Conservation (phyloP, 2,797 vertebrate species). For the Gymnoscopelus braueri region DNA sequence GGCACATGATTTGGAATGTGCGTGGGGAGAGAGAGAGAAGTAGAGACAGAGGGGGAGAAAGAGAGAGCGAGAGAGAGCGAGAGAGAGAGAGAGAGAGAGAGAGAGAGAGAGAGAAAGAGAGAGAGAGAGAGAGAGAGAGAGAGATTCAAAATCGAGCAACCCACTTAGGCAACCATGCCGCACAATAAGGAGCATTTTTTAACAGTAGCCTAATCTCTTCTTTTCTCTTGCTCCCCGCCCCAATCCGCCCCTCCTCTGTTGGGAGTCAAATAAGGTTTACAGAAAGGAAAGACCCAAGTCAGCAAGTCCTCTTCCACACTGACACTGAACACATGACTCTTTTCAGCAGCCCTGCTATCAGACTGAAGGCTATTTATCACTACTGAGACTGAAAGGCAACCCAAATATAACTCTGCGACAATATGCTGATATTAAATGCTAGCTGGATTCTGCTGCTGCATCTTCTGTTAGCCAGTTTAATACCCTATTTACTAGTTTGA, state of each 20-base stretch:
- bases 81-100: conserved; percentile 30
- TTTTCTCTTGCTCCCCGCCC: conserved; percentile 45
- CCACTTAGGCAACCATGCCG: conserved; percentile 66
- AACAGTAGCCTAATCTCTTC: conserved; percentile 76
- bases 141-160: conserved; percentile 69
- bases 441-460: conserved; percentile 51
- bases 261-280: conserved; percentile 81
- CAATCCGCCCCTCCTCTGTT: conserved; percentile 60
- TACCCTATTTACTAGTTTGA: conserved; percentile 25
- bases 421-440: conserved; percentile 63
- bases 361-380: conserved; percentile 71
- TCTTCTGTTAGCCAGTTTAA: conserved; percentile 53
- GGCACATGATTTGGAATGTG: conserved; percentile 65
- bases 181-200: conserved; percentile 76
- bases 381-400: conserved; percentile 68
- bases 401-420: conserved; percentile 70
- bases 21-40: conserved; percentile 29
- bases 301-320: conserved; percentile 78
- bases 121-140: neutral
- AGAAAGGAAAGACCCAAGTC: conserved; percentile 82
- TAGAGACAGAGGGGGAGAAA: conserved; percentile 16
- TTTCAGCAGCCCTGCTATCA: conserved; percentile 74
- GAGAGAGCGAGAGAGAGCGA: conserved; percentile 19
- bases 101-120: conserved; percentile 15
- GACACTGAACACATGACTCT: conserved; percentile 79